phyloP scores from a whole-genome alignment of 1,140 invertebrate species.

The Drosophila oshimai region DNA sequence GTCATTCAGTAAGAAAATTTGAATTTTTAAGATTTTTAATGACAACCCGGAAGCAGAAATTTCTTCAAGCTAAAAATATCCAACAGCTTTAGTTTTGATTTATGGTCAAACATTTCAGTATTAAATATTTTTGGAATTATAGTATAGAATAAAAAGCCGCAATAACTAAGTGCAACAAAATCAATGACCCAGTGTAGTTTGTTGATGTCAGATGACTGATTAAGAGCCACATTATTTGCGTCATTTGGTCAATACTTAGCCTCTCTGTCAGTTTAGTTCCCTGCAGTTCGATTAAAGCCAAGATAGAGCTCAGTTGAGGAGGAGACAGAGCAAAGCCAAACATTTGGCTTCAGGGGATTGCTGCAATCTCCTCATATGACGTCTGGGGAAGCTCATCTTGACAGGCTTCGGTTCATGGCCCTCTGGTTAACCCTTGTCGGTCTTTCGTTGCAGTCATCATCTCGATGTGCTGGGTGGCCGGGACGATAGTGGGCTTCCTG shows the following conservation, averaged over 20 bases:
- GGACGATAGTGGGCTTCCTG: conserved; percentile 90
- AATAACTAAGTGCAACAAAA: no score
- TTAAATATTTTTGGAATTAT: neutral
- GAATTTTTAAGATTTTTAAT: no score
- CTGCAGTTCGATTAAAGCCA: conserved; percentile 41
- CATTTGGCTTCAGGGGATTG: neutral
- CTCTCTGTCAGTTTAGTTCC: neutral
- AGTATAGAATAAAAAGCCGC: no score
- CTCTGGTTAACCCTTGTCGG: neutral
- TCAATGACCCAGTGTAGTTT: neutral
- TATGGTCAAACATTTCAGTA: no score
- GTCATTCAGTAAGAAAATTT: no score
- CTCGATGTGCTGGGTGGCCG: conserved; percentile 92
- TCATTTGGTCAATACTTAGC: conserved; percentile 31
- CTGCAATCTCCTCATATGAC: conserved; percentile 37
- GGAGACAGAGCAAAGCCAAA: conserved; percentile 32
- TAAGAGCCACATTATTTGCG: conserved; percentile 30
- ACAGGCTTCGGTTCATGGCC: conserved; percentile 40
- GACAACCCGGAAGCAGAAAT: neutral
- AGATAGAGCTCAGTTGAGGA: conserved; percentile 16
- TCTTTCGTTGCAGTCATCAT: conserved; percentile 89
- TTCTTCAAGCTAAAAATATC: neutral
- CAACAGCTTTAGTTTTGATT: neutral
- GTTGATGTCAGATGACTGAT: neutral
- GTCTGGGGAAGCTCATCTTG: conserved; percentile 4